Percentiles rank a stretch among this genome's conserved stretches.
phyloP scores from a whole-genome alignment of 2,888 invertebrate genomes.

The Epinotia demarniana region DNA sequence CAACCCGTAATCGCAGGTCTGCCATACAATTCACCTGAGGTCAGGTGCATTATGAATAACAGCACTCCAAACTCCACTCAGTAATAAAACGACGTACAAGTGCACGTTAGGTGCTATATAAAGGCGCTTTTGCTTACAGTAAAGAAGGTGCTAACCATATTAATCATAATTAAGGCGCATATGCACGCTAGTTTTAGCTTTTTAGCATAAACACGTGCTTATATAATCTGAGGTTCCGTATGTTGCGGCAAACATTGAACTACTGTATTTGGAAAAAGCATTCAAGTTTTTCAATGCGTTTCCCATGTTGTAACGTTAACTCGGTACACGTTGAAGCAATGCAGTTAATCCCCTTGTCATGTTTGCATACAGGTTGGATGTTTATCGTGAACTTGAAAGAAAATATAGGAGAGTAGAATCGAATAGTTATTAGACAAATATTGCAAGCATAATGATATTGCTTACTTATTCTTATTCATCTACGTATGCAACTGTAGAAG shows the following conservation, averaged over 20 bases:
- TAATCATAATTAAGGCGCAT: constrained; percentile 50
- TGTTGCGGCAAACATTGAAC: background rate
- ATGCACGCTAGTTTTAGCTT: constrained; percentile 51
- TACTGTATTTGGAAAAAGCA: background rate
- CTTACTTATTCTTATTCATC: no score
- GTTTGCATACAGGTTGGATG: no score
- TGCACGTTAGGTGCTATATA: background rate
- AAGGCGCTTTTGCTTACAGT: background rate
- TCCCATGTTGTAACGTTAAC: no score
- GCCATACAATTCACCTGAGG: background rate
- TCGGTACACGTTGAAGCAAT: no score
- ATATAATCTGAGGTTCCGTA: constrained; percentile 21
- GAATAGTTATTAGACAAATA: no score
- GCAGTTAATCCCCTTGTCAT: no score
- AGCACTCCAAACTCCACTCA: background rate
- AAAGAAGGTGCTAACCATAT: constrained; percentile 49
- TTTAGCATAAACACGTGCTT: constrained; percentile 54
- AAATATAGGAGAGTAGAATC: no score
- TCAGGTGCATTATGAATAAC: background rate
- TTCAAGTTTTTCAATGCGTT: background rate
- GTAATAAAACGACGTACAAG: background rate
- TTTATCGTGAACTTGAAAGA: no score
- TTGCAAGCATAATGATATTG: no score
- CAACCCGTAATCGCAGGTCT: no score
- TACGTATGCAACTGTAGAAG: no score